phyloP scores from a whole-genome alignment of 2,888 invertebrate genomes.

The Mythimna impura region DNA sequence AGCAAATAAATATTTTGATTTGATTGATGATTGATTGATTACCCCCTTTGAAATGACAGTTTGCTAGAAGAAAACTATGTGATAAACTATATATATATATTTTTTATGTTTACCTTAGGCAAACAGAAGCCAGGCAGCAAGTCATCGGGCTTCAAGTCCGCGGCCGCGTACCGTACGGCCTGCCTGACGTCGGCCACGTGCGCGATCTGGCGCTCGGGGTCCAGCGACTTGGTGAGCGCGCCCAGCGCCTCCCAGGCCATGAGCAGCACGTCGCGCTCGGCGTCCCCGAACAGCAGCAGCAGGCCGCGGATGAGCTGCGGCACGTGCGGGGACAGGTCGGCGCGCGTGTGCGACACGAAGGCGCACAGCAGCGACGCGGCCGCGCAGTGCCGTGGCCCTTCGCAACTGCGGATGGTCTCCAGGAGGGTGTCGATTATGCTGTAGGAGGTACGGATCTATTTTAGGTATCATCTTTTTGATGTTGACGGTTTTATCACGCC shows the following conservation, averaged over 20 bases:
- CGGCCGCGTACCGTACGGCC: constrained; percentile 97
- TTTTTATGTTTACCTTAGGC: constrained; percentile 92
- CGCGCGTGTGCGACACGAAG: constrained; percentile 97
- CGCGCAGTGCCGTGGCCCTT: constrained; percentile 92
- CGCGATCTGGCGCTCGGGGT: constrained; percentile 95
- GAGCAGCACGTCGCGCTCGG: constrained; percentile 93
- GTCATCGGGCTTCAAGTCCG: constrained; percentile 94
- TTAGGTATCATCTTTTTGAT: too few species aligned
- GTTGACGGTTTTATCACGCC: too few species aligned
- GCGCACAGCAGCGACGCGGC: constrained; percentile 97
- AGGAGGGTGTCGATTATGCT: constrained; percentile 75
- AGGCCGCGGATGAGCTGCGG: constrained; percentile 96
- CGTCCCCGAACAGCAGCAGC: constrained; percentile 95
- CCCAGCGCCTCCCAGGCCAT: constrained; percentile 97
- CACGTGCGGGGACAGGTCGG: constrained; percentile 96
- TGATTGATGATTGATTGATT: too few species aligned
- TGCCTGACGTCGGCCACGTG: constrained; percentile 97
- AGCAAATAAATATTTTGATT: too few species aligned
- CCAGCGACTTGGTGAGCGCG: constrained; percentile 97
- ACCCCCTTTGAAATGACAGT: too few species aligned
- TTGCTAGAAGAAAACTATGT: too few species aligned
- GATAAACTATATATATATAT: too few species aligned
- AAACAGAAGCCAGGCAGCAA: constrained; percentile 97
- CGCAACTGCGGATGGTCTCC: constrained; percentile 67
- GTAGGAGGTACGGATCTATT: constrained; percentile 1